A percentile compares a stretch with the other conserved stretches of the same genome.
These are phyloP conservation scores for Microtus montanus DNA, from an alignment of 2,113 vertebrate genomes.

Conservation along the genomic window DNA sequence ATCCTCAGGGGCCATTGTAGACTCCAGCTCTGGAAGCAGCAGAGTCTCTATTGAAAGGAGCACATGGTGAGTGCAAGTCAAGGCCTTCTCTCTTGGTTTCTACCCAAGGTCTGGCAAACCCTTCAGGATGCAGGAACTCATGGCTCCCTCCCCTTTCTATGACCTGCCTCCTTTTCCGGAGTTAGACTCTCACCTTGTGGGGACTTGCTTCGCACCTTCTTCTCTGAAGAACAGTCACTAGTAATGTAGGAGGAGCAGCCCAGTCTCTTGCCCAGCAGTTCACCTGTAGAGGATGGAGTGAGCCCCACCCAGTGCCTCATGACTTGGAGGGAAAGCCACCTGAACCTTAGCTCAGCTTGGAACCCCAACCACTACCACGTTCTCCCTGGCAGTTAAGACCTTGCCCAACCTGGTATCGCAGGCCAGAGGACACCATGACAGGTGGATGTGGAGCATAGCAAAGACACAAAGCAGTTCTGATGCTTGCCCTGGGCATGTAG, in stretches of 20 bases:
- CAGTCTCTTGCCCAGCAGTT: constrained; percentile 92
- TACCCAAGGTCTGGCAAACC: constrained; percentile 7
- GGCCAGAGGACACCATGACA: not conserved
- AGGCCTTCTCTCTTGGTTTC: not conserved
- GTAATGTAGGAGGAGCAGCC: constrained; percentile 89
- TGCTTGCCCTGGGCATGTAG: not conserved
- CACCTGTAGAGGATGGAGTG: constrained; percentile 84
- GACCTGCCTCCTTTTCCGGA: not conserved
- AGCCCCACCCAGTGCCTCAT: not conserved
- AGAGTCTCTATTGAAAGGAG: constrained; percentile 88
- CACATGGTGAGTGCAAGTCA: not conserved
- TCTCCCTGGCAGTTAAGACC: not conserved
- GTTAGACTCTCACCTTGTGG: constrained; percentile 68
- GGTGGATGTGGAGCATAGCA: not conserved
- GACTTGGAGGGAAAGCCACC: not conserved
- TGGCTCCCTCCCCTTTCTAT: not conserved
- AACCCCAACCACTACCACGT: not conserved
- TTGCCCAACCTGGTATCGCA: not conserved
- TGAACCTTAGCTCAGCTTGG: not conserved
- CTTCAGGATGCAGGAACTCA: not conserved
- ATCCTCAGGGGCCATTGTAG: constrained; percentile 97
- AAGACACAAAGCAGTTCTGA: not conserved
- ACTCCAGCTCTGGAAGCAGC: constrained; percentile 88
- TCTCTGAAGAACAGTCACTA: constrained; percentile 91
- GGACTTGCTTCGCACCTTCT: constrained; percentile 88